A percentile compares a stretch with the other conserved stretches of the same genome.
phyloP scores from a whole-genome alignment of 2,113 vertebrate genomes.

The Pelecanus crispus region DNA sequence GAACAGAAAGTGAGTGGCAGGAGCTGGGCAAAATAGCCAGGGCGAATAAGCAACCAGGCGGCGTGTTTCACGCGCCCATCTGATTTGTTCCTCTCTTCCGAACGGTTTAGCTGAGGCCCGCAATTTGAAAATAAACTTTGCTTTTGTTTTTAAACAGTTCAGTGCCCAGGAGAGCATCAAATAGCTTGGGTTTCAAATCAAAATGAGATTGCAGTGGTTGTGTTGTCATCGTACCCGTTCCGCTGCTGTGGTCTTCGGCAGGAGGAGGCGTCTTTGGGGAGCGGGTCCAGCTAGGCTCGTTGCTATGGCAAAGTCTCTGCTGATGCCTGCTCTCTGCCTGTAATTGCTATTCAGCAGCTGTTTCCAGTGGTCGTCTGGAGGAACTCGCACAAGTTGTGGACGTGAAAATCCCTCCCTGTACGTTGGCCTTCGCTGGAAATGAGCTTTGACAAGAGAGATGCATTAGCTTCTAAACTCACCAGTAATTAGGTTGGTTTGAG shows the following conservation, averaged over 20 bases:
- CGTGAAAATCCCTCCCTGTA: background rate
- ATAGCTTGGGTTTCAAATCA: background rate
- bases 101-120: background rate
- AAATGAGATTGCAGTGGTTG: background rate
- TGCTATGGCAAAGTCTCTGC: slow-evolving; percentile 59
- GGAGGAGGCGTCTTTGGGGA: slow-evolving; percentile 56
- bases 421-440: background rate
- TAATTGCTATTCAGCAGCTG: slow-evolving; percentile 66
- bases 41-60: background rate
- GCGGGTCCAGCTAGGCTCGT: slow-evolving; percentile 41
- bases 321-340: slow-evolving; percentile 40
- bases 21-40: background rate
- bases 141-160: slow-evolving; percentile 45
- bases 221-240: slow-evolving; percentile 47
- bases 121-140: slow-evolving; percentile 28
- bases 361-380: slow-evolving; percentile 52
- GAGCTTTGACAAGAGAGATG: background rate
- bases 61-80: background rate
- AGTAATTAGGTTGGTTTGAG: slow-evolving; percentile 34
- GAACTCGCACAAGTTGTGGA: background rate
- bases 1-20: background rate
- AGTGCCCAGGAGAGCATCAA: slow-evolving; percentile 16
- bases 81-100: background rate
- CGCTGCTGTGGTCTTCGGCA: slow-evolving; percentile 42
- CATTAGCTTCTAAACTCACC: slow-evolving; percentile 13